Conservation (phyloP, 2,113 vertebrate species). For the Cichladusa arquata region DNA sequence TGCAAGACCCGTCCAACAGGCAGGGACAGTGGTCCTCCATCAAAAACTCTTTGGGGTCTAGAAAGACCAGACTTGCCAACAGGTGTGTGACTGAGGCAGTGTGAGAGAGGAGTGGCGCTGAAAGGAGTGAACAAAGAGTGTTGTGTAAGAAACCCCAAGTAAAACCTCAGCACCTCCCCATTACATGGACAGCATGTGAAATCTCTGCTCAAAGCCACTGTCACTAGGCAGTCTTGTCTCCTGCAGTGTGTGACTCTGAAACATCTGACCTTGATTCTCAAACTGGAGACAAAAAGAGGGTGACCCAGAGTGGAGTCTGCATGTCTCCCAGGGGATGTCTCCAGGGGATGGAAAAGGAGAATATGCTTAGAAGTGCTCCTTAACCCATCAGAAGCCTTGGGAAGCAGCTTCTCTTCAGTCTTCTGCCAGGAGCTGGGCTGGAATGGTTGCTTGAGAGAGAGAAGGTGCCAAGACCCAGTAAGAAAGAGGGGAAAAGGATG, state of each 20-base stretch:
- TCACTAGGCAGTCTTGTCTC: not conserved
- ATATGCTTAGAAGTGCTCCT: not conserved
- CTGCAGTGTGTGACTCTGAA: not conserved
- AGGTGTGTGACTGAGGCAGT: not conserved
- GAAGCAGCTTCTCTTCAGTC: not conserved
- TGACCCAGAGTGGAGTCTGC: not conserved
- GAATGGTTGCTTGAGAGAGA: not conserved
- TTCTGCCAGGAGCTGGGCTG: not conserved
- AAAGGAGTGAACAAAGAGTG: not conserved
- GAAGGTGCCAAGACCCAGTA: not conserved
- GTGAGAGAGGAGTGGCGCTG: not conserved
- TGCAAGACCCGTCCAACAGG: not conserved
- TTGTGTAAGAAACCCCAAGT: not conserved
- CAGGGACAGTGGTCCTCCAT: not conserved
- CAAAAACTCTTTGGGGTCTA: not conserved
- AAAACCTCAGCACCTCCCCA: not conserved
- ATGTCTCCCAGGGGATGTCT: not conserved
- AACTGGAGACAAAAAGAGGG: not conserved
- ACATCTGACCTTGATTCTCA: not conserved
- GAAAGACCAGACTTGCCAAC: not conserved
- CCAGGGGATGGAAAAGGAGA: not conserved
- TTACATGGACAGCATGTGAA: not conserved
- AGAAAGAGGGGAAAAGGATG: not conserved
- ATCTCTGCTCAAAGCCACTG: not conserved
- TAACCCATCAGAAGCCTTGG: not conserved